Evolutionary conservation across 1,140 invertebrate species (phyloP).

Genomic region (Pseudoatta argentina): DNA sequence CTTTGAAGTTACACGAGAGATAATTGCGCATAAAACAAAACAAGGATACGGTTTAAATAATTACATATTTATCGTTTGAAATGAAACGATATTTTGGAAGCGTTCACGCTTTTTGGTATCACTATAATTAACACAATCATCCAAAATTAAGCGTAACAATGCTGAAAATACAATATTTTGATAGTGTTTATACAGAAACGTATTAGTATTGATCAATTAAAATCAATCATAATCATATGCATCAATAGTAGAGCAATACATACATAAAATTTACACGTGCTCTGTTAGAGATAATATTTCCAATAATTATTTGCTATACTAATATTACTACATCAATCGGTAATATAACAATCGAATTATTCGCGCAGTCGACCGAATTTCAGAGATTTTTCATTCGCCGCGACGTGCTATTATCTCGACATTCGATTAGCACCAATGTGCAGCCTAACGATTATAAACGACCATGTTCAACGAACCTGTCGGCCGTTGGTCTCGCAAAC

Average conservation of each 20-base stretch:
- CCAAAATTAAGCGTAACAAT: neutral
- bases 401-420: constrained; percentile 68
- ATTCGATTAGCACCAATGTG: constrained; percentile 74
- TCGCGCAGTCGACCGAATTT: constrained; percentile 35
- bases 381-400: constrained; percentile 47
- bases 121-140: constrained; percentile 30
- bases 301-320: constrained; percentile 29
- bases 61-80: neutral
- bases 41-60: constrained; percentile 6
- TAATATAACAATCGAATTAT: constrained; percentile 44
- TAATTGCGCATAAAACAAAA: constrained; percentile 5
- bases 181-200: constrained; percentile 37
- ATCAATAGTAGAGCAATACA: constrained; percentile 12
- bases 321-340: constrained; percentile 33
- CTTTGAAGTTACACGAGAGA: constrained; percentile 4
- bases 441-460: constrained; percentile 75
- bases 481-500: constrained; percentile 74
- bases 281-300: constrained; percentile 23
- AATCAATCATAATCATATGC: constrained; percentile 25
- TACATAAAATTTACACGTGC: constrained; percentile 2
- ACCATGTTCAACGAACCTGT: constrained; percentile 75
- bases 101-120: neutral
- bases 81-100: constrained; percentile 10
- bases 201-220: constrained; percentile 32
- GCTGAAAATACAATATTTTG: constrained; percentile 29